These are phyloP conservation scores for Candidula unifasciata DNA, from an alignment of 2,888 invertebrate species.

Conservation along the genomic window DNA sequence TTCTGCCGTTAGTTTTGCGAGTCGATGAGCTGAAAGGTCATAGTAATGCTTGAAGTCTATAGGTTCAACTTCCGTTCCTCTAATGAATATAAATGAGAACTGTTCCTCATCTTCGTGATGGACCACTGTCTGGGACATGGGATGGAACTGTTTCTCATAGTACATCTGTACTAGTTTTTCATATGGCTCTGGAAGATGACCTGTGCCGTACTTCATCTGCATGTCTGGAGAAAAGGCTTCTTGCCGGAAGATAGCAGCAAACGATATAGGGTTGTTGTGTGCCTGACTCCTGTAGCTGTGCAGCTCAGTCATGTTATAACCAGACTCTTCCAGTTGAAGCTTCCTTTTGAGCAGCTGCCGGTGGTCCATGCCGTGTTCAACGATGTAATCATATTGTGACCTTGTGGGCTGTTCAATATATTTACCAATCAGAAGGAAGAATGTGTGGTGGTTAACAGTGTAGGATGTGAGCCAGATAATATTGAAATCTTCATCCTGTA, in stretches of 20 bases:
- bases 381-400: conserved; percentile 57
- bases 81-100: conserved; percentile 69
- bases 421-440: conserved; percentile 66
- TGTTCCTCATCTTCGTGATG: conserved; percentile 64
- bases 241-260: conserved; percentile 65
- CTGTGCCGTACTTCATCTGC: conserved; percentile 67
- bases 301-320: conserved; percentile 70
- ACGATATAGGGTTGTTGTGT: conserved; percentile 61
- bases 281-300: conserved; percentile 70
- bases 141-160: conserved; percentile 67
- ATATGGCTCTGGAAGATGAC: conserved; percentile 69
- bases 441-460: conserved; percentile 60
- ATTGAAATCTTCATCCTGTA: conserved; percentile 64
- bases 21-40: conserved; percentile 59
- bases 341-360: conserved; percentile 62
- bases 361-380: conserved; percentile 65
- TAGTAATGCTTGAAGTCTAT: conserved; percentile 64
- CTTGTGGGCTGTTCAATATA: conserved; percentile 34
- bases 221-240: conserved; percentile 61
- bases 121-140: conserved; percentile 68
- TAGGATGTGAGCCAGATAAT: conserved; percentile 71
- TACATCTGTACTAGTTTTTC: conserved; percentile 67
- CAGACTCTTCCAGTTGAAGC: conserved; percentile 61
- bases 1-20: conserved; percentile 61
- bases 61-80: conserved; percentile 51